These are phyloP conservation scores for Enchytraeus crypticus DNA, from an alignment of 2,888 invertebrate species.

Conservation along the genomic window DNA sequence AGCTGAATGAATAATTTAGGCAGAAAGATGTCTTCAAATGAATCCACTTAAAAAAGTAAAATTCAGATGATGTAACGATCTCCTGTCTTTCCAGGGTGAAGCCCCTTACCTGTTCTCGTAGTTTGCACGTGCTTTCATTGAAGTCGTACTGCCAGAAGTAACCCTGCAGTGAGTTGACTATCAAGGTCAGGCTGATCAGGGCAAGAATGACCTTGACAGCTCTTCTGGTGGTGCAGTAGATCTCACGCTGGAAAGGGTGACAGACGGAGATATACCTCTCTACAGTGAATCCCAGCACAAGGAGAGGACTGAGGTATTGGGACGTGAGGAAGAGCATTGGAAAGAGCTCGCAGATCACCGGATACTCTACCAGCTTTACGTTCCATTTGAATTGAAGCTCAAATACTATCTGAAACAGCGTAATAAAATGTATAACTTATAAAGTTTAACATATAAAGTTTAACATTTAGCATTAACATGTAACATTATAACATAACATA, in stretches of 20 bases:
- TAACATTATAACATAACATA: too few species aligned
- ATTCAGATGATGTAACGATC: too few species aligned
- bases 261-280: constrained; percentile 47
- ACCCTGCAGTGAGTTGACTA: constrained; percentile 38
- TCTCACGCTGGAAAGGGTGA: constrained; percentile 45
- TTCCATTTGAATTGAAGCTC: constrained; percentile 40
- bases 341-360: constrained; percentile 42
- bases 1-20: too few species aligned
- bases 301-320: constrained; percentile 44
- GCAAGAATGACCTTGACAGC: constrained; percentile 38
- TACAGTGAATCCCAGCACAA: constrained; percentile 46
- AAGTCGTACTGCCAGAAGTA: constrained; percentile 40
- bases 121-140: constrained; percentile 27
- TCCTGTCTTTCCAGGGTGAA: too few species aligned
- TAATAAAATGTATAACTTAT: too few species aligned
- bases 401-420: constrained; percentile 32
- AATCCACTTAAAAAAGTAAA: too few species aligned
- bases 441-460: too few species aligned
- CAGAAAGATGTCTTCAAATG: too few species aligned
- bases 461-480: too few species aligned
- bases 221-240: constrained; percentile 38
- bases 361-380: constrained; percentile 31
- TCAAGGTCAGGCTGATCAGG: constrained; percentile 32
- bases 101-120: constrained; percentile 30
- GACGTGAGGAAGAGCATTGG: constrained; percentile 39